Evolutionary conservation across 2,888 invertebrate species (phyloP), one percentile per base, ranked within the genome.

Genomic region (Leptura quadrifasciata): DNA sequence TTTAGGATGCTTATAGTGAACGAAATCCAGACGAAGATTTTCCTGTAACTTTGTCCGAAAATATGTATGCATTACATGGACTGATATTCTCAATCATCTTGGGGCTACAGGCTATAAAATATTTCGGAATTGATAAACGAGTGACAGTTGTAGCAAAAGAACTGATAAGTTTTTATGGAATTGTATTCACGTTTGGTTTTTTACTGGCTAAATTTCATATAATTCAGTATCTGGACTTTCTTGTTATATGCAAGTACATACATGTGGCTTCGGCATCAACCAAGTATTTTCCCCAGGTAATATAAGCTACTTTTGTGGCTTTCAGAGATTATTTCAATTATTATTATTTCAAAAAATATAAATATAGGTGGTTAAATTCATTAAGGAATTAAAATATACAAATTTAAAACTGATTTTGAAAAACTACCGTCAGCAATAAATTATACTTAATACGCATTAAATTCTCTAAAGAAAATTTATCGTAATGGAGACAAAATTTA

Each of bases 211-310:
- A 90, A 0, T 90, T 91, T 0, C 86, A 90, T 63, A 91, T 92
- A 12, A 90, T 97, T 27, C 91, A 91, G n/a, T 97, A 97, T 96
- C 92, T 98, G 31, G 94, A 95, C 86, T 97, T 97, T 88, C 91
- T 98, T 3, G 96, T 96, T 87, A 94, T 93, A 89, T 96, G 98
- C 90, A 98, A 98, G 79, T 98, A 97, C 87, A 93, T 98, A 70
- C 98, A 98, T 87, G 91, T 98, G 78, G 91, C 93, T 72, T 96
- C 98, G 82, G 98, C 98, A 0, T 92, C 98, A 76, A 96, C 97
- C 83, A 98, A 98, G 91, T 98, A 98, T 88, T 92, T 98, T 77
- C 98, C 98, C 1, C 98, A 98, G 94, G 96, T 96, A 85, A 87
- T 39, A 61, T 58, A 21, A 10, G 5, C 15, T 21, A 58, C 0